Base-by-base conservation (phyloP, 2,888 invertebrate genomes). In the Anoplius nigerrimus region DNA sequence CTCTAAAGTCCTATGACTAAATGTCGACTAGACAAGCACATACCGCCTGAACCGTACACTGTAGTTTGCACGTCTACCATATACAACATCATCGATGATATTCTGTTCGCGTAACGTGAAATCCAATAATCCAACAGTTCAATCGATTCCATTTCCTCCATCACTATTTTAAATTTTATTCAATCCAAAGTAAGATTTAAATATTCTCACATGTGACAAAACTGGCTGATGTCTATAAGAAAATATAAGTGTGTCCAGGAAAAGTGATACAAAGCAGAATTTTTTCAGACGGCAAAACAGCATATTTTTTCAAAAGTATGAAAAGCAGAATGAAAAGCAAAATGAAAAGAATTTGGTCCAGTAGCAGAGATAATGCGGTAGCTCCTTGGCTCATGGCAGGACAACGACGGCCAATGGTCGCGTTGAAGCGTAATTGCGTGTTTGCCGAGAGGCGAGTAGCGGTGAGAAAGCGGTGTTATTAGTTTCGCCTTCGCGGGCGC, bases 381-480 rank as follows among this genome's bases (percentile, higher is more conserved):
- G 83, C 82, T 60, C 67, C 3, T 15, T 48, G 70, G 69, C 65
- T 76, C 76, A 71, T 72, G 71, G 71, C 69, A 57, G 67, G 73
- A 62, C 67, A 60, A 75, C 48, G 16, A 16, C 48, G 16, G 16
- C 48, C 34, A 34, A 34, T 34, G 34, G 34, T 34, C 11, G 34
- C 34, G 34, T 34, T 72, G 66, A 61, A 59, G 51, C 77, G 72
- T 84, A 84, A 82, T 84, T 85, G 82, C 84, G 83, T 84, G 84
- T 85, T 85, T 83, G 81, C 82, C 77, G 75, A 82, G 81, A 78
- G 71, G 69, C 46, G 61, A 63, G 54, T 57, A 48, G 61, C 65
- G 52, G 54, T 70, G 72, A n/a, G n/a, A n/a, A n/a, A n/a, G n/a
- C 75, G 75, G 72, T 83, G 80, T 82, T 86, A 85, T 86, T 85